A percentile compares a stretch with the other conserved stretches of the same genome.
These are phyloP conservation scores for Protonibea diacanthus DNA, from an alignment of 2,797 vertebrate species.

Conservation along the genomic window DNA sequence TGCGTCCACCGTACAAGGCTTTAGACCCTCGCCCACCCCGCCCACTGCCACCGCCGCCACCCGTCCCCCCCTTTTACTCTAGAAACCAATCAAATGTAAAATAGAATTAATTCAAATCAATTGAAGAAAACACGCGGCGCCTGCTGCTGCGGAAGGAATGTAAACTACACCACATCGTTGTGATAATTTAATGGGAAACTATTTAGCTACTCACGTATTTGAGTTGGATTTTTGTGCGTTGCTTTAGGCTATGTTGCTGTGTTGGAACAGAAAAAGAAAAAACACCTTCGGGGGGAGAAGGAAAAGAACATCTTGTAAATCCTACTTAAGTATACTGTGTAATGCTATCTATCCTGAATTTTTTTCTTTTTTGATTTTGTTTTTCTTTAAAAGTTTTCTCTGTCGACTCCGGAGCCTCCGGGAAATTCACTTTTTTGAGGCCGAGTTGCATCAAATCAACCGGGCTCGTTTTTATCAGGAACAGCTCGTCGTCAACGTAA, in stretches of 20 bases:
- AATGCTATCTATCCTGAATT: slow-evolving; percentile 69
- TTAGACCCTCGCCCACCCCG: slow-evolving; percentile 66
- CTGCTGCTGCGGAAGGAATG: slow-evolving; percentile 80
- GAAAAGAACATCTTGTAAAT: slow-evolving; percentile 69
- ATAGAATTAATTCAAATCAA: slow-evolving; percentile 61
- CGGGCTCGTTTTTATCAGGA: slow-evolving; percentile 48
- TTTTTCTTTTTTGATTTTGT: slow-evolving; percentile 45
- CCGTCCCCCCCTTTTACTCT: slow-evolving; percentile 16
- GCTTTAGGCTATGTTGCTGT: slow-evolving; percentile 69
- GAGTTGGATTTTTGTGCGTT: slow-evolving; percentile 68
- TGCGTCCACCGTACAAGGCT: slow-evolving; percentile 84
- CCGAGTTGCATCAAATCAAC: slow-evolving; percentile 59
- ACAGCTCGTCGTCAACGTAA: slow-evolving; percentile 23
- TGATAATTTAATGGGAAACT: slow-evolving; percentile 82
- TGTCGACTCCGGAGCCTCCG: slow-evolving; percentile 53
- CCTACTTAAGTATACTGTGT: slow-evolving; percentile 74
- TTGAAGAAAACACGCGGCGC: slow-evolving; percentile 56
- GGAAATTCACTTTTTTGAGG: slow-evolving; percentile 50
- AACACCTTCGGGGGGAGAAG: slow-evolving; percentile 42
- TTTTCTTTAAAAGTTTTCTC: slow-evolving; percentile 37
- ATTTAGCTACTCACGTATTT: slow-evolving; percentile 76
- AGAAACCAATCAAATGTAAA: slow-evolving; percentile 77
- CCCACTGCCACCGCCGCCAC: slow-evolving; percentile 32
- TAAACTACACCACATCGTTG: slow-evolving; percentile 82
- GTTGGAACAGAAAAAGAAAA: slow-evolving; percentile 61